These are phyloP conservation scores for Heliocidaris tuberculata DNA, from an alignment of 35 echinoderm and acorn worm genomes.

Conservation along the genomic window DNA sequence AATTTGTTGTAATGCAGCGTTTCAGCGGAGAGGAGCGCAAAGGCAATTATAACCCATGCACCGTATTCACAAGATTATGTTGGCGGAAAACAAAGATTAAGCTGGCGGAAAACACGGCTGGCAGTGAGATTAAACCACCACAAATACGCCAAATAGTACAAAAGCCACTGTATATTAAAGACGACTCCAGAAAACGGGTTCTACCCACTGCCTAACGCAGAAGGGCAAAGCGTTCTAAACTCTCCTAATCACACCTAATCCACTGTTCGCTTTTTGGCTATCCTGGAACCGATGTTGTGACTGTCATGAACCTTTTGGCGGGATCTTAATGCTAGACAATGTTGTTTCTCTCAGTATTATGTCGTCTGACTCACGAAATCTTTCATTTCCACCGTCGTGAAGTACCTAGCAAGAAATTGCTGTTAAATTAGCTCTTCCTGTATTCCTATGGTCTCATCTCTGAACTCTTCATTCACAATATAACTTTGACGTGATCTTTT, in stretches of 20 bases:
- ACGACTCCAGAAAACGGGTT: neutral
- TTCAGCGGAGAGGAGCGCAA: neutral
- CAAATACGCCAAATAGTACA: constrained; percentile 10
- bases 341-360: neutral
- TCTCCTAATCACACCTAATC: neutral
- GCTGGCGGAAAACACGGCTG: neutral
- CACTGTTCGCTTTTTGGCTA: neutral
- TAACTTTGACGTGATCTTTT: neutral
- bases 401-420: constrained; percentile 1
- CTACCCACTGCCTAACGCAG: neutral
- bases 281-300: neutral
- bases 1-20: neutral
- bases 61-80: neutral
- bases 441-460: neutral
- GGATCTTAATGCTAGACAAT: constrained; percentile 2
- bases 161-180: neutral
- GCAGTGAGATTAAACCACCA: neutral
- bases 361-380: neutral
- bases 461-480: neutral
- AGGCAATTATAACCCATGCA: neutral
- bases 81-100: neutral
- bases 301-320: neutral
- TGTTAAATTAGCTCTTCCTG: neutral
- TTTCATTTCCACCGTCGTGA: neutral
- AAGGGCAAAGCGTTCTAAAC: neutral